Evolutionary conservation across 2,888 invertebrate genomes (phyloP), one percentile per base, ranked within the genome.

Genomic region (Sisyra nigra): DNA sequence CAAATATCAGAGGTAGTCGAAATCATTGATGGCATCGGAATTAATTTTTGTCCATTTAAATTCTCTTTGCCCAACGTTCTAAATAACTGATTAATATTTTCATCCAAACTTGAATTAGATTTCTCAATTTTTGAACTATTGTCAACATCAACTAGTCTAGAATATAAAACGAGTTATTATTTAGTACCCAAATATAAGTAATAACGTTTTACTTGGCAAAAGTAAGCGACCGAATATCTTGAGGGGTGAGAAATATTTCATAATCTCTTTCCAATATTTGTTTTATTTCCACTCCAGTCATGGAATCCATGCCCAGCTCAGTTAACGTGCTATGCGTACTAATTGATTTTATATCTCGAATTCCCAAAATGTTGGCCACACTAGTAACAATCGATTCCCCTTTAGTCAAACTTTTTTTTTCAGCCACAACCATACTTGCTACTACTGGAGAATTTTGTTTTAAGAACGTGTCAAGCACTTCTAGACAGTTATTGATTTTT

Each of bases 251-350:
- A 57, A 80, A 78, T 42, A 94, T 66, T 55, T 93, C 91, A 57
- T 82, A 92, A 57, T 91, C 87, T 52, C 89, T 69, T 59, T 93
- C 92, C 2, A 93, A 61, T 0, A 83, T 82, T 62, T 93, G 92
- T 53, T 93, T 93, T 51, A 97, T 89, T 64, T 97, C 94, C 0
- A 93, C 88, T 0, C 87, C 89, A 88, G 92, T 94, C 69, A 96
- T 78, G 2, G 94, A 94, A 65, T 97, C 94, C 79, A 97, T 85
- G 30, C 96, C 96, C 48, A 97, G 66, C 58, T 96, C 94, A 2
- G 88, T 85, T 2, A 97, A 66, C 0, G 80, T 76, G 1, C 78
- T 72, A 54, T 78, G 75, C 47, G 74, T 69, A 36, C 81, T 80
- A 1, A 78, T 72, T 0, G 72, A 73, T 61, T 79, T 84, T 55